phyloP scores from a whole-genome alignment of 1,140 invertebrate genomes.

The Anthonomus grandis region DNA sequence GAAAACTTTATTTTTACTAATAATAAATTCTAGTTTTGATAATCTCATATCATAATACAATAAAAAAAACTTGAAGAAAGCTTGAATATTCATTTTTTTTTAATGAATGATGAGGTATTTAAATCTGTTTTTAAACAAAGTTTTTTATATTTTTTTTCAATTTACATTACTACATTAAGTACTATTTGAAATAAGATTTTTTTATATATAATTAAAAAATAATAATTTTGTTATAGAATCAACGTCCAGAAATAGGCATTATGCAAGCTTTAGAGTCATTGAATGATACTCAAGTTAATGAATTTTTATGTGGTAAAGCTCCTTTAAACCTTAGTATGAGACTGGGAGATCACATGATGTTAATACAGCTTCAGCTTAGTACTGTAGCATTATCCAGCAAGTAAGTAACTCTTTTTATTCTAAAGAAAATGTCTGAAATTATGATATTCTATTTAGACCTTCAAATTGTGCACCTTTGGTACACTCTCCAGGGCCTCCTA shows the following conservation, averaged over 20 bases:
- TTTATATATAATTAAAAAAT: too few relatives aligned
- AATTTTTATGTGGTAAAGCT: constrained; percentile 90
- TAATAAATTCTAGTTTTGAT: too few relatives aligned
- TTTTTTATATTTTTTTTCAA: too few relatives aligned
- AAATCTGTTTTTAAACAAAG: too few relatives aligned
- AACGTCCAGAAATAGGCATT: constrained; percentile 87
- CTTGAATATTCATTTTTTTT: too few relatives aligned
- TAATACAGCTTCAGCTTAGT: constrained; percentile 89
- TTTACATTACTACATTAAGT: too few relatives aligned
- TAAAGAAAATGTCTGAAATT: constrained; percentile 4
- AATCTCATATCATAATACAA: too few relatives aligned
- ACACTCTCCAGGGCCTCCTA: constrained; percentile 45
- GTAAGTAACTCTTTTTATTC: constrained; percentile 8
- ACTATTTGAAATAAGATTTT: neutral
- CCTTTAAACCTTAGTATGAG: constrained; percentile 92
- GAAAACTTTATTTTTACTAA: too few relatives aligned
- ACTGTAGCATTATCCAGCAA: constrained; percentile 58
- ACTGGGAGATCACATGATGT: constrained; percentile 94
- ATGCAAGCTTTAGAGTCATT: constrained; percentile 92
- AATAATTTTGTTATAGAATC: constrained; percentile 69
- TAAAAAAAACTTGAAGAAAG: too few relatives aligned
- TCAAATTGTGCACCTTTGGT: constrained; percentile 13
- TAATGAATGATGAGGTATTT: too few relatives aligned
- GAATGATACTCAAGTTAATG: constrained; percentile 91
- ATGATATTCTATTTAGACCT: constrained; percentile 3